These are phyloP conservation scores for Etheostoma perlongum DNA, from an alignment of 2,797 vertebrate species.

Conservation along the genomic window DNA sequence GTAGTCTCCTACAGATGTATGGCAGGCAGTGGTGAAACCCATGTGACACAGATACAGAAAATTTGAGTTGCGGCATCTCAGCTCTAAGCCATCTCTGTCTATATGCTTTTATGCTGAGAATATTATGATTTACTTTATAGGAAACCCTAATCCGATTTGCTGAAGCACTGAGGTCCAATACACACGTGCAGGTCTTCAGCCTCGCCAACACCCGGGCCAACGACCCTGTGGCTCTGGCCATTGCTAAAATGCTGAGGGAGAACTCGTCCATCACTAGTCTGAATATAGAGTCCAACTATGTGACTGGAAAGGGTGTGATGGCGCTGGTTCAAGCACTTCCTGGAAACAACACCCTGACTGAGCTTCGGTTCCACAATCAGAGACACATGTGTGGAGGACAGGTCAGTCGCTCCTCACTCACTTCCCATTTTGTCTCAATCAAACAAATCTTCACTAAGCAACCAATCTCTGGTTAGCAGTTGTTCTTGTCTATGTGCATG, in stretches of 20 bases:
- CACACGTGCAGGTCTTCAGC: conserved; percentile 89
- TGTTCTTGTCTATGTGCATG: background rate
- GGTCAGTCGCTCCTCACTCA: conserved; percentile 46
- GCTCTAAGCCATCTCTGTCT: no score
- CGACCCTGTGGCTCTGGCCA: conserved; percentile 89
- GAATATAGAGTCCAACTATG: conserved; percentile 97
- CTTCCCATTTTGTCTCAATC: background rate
- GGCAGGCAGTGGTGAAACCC: no score
- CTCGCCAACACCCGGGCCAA: conserved; percentile 95
- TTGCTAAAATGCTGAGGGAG: conserved; percentile 91
- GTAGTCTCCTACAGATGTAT: no score
- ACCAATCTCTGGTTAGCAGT: background rate
- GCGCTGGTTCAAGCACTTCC: conserved; percentile 93
- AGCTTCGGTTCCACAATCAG: conserved; percentile 98
- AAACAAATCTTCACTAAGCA: background rate
- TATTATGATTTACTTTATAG: conserved; percentile 52
- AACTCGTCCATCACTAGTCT: conserved; percentile 90
- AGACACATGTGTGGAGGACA: conserved; percentile 87
- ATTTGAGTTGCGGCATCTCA: no score
- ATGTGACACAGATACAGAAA: no score
- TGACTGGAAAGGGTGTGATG: conserved; percentile 94
- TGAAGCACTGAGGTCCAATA: conserved; percentile 91
- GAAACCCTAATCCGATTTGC: conserved; percentile 91
- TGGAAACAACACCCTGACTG: conserved; percentile 88
- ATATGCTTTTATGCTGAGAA: background rate